Evolutionary conservation across 2,797 vertebrate species (phyloP).

Genomic region (Manis pentadactyla): DNA sequence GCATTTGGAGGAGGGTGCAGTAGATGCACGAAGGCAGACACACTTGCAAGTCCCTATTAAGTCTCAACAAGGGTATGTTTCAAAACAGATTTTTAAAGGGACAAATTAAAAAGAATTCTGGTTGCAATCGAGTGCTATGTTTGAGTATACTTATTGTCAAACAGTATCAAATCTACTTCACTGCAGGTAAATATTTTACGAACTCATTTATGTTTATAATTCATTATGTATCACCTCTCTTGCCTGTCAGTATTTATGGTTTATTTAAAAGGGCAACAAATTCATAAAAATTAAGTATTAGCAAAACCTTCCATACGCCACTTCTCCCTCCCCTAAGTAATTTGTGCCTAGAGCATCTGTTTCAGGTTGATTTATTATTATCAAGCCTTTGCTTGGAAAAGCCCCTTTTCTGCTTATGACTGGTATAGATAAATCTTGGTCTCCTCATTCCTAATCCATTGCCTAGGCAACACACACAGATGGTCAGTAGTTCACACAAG

Average conservation of each 20-base stretch:
- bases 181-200: conserved; percentile 50
- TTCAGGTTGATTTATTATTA: conserved; percentile 76
- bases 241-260: conserved; percentile 36
- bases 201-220: conserved; percentile 51
- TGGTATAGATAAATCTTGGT: conserved; percentile 60
- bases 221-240: conserved; percentile 31
- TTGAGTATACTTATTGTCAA: conserved; percentile 9
- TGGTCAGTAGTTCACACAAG: conserved; percentile 80
- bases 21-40: background rate
- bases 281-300: conserved; percentile 54
- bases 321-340: conserved; percentile 31
- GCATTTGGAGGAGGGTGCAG: background rate
- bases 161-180: background rate
- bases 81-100: too few relatives aligned
- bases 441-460: conserved; percentile 67
- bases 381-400: conserved; percentile 78
- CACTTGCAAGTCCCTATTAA: background rate
- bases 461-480: conserved; percentile 75
- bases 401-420: conserved; percentile 63
- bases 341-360: conserved; percentile 64
- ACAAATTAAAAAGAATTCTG: background rate
- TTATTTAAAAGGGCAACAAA: conserved; percentile 79
- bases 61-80: background rate
- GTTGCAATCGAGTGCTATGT: background rate
- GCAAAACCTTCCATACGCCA: background rate